Percentiles rank a stretch among this genome's conserved stretches.
These are phyloP conservation scores for Phrynosoma blainvillii DNA, from an alignment of 2,113 vertebrate species.

Conservation along the genomic window DNA sequence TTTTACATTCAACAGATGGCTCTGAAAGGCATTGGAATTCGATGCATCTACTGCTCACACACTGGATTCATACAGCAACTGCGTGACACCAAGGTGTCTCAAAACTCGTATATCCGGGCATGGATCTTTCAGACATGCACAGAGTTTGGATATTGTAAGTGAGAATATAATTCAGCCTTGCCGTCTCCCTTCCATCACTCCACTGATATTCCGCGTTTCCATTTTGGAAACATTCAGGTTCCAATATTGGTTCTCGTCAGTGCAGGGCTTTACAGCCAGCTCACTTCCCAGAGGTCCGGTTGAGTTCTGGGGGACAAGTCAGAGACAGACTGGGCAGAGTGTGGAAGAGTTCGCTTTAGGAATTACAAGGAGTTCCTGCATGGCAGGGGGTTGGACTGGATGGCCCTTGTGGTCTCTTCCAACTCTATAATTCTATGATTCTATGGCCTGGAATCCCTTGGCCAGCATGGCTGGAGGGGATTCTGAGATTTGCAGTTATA, in stretches of 20 bases:
- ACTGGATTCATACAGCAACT: conserved; percentile 69
- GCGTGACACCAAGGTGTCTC: conserved; percentile 57
- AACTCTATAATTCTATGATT: no score
- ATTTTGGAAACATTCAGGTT: background rate
- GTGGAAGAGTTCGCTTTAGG: background rate
- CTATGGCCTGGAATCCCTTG: no score
- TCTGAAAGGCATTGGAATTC: background rate
- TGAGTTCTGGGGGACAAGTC: background rate
- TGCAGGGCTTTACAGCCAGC: no score
- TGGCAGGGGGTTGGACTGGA: no score
- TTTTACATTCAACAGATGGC: background rate
- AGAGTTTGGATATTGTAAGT: conserved; percentile 89
- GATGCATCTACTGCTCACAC: conserved; percentile 76
- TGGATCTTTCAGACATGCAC: conserved; percentile 89
- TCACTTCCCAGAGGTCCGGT: background rate
- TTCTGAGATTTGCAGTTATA: no score
- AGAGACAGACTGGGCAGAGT: background rate
- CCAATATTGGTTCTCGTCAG: background rate
- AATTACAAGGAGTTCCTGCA: no score
- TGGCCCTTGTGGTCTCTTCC: no score
- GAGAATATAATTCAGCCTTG: fast-evolving
- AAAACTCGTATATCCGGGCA: conserved; percentile 69
- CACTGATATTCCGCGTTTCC: background rate
- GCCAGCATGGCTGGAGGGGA: no score
- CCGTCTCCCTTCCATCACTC: background rate